Evolutionary conservation across 2,113 vertebrate species (phyloP), one percentile per base, ranked within the genome.

Genomic region (Halichoeres trimaculatus): DNA sequence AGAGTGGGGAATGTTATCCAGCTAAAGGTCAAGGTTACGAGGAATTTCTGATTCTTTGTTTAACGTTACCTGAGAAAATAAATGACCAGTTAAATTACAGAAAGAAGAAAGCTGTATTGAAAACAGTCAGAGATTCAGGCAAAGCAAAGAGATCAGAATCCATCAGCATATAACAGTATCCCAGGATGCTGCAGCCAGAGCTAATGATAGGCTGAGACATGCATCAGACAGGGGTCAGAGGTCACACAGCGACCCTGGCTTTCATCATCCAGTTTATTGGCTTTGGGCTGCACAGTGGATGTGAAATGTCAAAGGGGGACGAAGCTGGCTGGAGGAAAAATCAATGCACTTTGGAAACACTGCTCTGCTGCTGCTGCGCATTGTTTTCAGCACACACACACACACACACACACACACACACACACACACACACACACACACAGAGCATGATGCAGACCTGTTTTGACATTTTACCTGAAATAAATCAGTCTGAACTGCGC

Each of bases 331-430:
- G 75, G 69, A 84, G 74, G 78, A 80, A 85, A 91, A 92, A 93
- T 93, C 92, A 88, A 92, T 93, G 85, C 71, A 54, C 76, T 81
- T 65, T 84, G 80, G 74, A 87, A 89, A 88, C 70, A 78, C 61
- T 81, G 64, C 68, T 81, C 63, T 63, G 72, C 66, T 63, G 72
- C 66, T 82, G 63, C 61, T 76, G 76, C 6, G 53, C 76, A 86
- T 86, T 86, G 78, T 88, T 87, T 86, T 51, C 80, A 59, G 67
- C 7, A 4, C 72, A 35, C 61, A 67, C 57, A 34, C 76, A 76
- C 60, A 13, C 40, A 41, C 51, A 22, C 57, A 48, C 24, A 47
- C 65, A 61, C 56, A 63, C 41, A 55, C 57, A 48, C 38, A 58
- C 40, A 43, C 43, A 45, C 43, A 58, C 34, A 58, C 19, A 58